Conservation (phyloP, 2,888 invertebrate genomes). For the Xylota segnis region DNA sequence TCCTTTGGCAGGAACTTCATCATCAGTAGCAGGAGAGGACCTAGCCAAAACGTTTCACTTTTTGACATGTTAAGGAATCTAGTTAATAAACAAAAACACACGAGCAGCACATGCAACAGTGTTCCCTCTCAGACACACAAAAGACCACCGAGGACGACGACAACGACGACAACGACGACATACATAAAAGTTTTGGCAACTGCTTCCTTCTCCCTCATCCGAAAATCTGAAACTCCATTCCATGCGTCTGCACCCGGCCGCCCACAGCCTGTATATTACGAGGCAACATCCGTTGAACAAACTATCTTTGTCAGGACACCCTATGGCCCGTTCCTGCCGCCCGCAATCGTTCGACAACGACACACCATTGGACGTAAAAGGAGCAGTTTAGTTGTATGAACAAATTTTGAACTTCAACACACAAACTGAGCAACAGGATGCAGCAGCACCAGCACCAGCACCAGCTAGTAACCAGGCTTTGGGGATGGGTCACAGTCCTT, state of each 20-base stretch:
- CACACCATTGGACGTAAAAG: conserved; percentile 32
- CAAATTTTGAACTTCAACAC: conserved; percentile 59
- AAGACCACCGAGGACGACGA: conserved; percentile 32
- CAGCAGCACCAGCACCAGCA: conserved; percentile 24
- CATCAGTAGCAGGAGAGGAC: not conserved
- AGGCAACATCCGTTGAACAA: conserved; percentile 52
- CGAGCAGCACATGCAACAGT: conserved; percentile 57
- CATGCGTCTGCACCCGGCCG: not conserved
- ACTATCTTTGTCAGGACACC: conserved; percentile 44
- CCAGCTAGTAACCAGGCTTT: not conserved
- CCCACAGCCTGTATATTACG: not conserved
- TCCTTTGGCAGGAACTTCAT: conserved; percentile 18
- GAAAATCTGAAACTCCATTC: conserved; percentile 44
- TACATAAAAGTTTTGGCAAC: conserved; percentile 61
- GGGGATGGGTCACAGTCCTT: conserved; percentile 22
- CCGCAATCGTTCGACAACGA: conserved; percentile 49
- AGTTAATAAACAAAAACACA: conserved; percentile 65
- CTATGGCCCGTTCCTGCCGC: not conserved
- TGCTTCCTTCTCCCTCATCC: conserved; percentile 29
- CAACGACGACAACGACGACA: conserved; percentile 3
- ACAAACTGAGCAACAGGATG: conserved; percentile 62
- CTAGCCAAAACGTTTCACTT: conserved; percentile 53
- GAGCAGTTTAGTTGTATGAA: conserved; percentile 54
- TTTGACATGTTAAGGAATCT: conserved; percentile 57
- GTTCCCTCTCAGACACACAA: not conserved